phyloP scores from a whole-genome alignment of 2,888 invertebrate species.

The Stratiomys singularior region DNA sequence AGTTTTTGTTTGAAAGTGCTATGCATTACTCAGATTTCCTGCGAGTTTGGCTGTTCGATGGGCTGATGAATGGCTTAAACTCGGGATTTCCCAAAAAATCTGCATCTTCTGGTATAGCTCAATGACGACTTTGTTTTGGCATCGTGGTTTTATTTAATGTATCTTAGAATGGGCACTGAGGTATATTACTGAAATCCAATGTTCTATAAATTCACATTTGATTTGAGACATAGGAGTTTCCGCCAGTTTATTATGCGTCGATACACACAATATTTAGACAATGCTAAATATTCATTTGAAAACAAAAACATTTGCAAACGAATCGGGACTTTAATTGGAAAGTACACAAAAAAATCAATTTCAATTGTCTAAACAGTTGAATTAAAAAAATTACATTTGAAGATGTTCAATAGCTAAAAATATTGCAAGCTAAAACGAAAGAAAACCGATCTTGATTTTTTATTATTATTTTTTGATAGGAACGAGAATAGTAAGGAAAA shows the following conservation, averaged over 20 bases:
- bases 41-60: background rate
- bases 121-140: too few relatives aligned
- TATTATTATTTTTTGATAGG: slow-evolving; percentile 33
- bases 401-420: slow-evolving; percentile 17
- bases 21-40: background rate
- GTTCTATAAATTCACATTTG: background rate
- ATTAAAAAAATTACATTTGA: slow-evolving; percentile 13
- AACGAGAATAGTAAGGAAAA: slow-evolving; percentile 22
- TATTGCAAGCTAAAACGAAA: slow-evolving; percentile 26
- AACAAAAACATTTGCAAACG: slow-evolving; percentile 36
- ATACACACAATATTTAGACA: slow-evolving; percentile 11
- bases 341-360: slow-evolving; percentile 1
- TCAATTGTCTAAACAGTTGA: slow-evolving; percentile 6
- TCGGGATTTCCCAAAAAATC: background rate
- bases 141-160: background rate
- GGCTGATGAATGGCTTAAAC: background rate
- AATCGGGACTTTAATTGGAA: slow-evolving; percentile 43
- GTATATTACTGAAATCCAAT: background rate
- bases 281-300: slow-evolving; percentile 36
- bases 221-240: too few relatives aligned
- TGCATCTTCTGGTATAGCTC: background rate
- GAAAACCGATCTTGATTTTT: slow-evolving; percentile 36
- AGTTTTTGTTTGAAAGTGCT: background rate
- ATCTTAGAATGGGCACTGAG: slow-evolving; percentile 37
- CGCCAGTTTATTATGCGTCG: slow-evolving; percentile 20